A percentile compares a stretch with the other conserved stretches of the same genome.
Evolutionary conservation across 2,113 vertebrate species (phyloP).

Genomic region (Megalops atlanticus): DNA sequence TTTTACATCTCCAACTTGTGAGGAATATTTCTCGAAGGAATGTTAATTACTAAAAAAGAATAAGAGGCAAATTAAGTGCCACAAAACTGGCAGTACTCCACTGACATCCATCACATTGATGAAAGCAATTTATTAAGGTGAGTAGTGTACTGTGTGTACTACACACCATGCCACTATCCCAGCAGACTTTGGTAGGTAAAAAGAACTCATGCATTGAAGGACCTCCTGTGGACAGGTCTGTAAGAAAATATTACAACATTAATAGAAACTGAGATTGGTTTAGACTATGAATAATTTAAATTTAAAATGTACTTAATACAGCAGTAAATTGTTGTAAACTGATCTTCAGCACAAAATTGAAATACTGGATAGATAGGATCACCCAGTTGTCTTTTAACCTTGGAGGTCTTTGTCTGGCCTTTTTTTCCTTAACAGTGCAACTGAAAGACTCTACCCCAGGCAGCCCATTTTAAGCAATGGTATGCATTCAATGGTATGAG

Average conservation of each 20-base stretch:
- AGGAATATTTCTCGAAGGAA: background rate
- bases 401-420: no score
- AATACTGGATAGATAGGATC: background rate
- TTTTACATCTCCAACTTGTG: background rate
- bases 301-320: background rate
- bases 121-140: background rate
- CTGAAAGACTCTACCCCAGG: no score
- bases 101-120: background rate
- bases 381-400: no score
- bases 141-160: background rate
- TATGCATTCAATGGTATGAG: no score
- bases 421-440: no score
- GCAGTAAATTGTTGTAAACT: background rate
- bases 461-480: no score
- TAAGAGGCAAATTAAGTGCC: background rate
- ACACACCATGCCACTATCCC: background rate
- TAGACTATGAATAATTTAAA: background rate
- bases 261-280: conserved; percentile 9
- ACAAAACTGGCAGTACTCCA: background rate
- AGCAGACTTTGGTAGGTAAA: background rate
- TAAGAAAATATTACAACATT: conserved; percentile 7
- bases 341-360: background rate
- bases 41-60: no score
- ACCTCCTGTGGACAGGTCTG: background rate
- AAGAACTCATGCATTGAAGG: background rate